Evolutionary conservation across 2,113 vertebrate species (phyloP), one percentile per base, ranked within the genome.

Genomic region (Epinephelus lanceolatus): DNA sequence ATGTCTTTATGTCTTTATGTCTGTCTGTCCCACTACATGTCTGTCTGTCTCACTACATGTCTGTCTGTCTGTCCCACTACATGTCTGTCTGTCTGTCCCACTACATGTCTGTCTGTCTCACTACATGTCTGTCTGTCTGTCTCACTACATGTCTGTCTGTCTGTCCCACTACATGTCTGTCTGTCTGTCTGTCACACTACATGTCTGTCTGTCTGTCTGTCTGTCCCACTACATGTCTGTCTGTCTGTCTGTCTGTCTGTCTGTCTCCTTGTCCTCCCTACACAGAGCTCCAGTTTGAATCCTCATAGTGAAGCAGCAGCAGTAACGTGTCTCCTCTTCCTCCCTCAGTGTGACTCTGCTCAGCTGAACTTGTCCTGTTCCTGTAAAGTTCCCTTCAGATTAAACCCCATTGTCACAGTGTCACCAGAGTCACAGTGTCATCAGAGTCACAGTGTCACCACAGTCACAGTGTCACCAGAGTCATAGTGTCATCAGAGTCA

Each of bases 251-350:
- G 27, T 27, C 27, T 42, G 7, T 42, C 40, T 10, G 42, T 45
- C 42, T 45, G 42, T 45, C 9, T 42, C 9, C 8, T 12, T 42
- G 42, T 2, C 11, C 42, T 9, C 81, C 89, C 88, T 91, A 88
- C 84, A 87, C 55, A 49, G 70, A 81, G 78, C 75, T 84, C 66
- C 73, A 89, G 77, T 93, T 87, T 81, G 75, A 86, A 80, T 51
- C 45, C 33, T 49, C 69, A 37, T 6, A 37, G 33, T 37, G 33
- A 37, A 62, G 57, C 42, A 30, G 23, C 66, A 70, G 40, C 57
- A 73, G 56, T 56, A 37, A 37, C 33, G 4, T 37, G 33, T 37
- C 33, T 25, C 59, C 12, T 51, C 75, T 51, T 73, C 67, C 59
- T 27, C 19, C 45, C 42, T 60, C 55, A 6, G 33, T 37, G 23